These are phyloP conservation scores for Psilopsiagon aymara DNA, from an alignment of 2,113 vertebrate genomes.

Conservation along the genomic window DNA sequence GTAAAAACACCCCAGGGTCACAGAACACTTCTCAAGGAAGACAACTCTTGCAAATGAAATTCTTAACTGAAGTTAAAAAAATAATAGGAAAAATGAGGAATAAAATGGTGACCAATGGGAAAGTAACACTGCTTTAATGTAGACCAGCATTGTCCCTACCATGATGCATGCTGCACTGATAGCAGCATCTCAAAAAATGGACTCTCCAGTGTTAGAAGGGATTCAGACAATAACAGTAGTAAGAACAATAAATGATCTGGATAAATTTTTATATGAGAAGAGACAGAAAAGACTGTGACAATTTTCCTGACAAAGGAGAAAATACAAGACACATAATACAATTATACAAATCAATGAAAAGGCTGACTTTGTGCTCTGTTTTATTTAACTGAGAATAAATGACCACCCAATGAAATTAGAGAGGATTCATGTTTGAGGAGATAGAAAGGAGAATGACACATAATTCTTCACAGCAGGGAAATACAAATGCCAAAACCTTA, in stretches of 20 bases:
- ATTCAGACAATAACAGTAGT: neutral
- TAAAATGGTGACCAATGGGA: neutral
- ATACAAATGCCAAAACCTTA: neutral
- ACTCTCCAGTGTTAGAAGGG: neutral
- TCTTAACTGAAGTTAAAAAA: neutral
- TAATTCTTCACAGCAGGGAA: neutral
- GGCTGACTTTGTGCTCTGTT: neutral
- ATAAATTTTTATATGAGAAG: neutral
- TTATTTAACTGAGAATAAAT: neutral
- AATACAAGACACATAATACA: neutral
- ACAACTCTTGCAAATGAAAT: neutral
- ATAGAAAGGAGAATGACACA: neutral
- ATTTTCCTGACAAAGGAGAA: neutral
- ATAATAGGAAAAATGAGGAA: neutral
- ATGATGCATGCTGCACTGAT: neutral
- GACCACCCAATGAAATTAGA: neutral
- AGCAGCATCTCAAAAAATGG: neutral
- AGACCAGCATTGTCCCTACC: neutral
- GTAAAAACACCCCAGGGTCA: neutral
- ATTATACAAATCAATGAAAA: neutral
- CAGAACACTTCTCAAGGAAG: neutral
- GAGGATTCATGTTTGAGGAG: neutral
- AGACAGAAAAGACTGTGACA: neutral
- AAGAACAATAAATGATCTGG: neutral
- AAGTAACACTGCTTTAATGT: neutral